Evolutionary conservation across 2,888 invertebrate genomes (phyloP), one percentile per base, ranked within the genome.

Genomic region (Plebejus argus): DNA sequence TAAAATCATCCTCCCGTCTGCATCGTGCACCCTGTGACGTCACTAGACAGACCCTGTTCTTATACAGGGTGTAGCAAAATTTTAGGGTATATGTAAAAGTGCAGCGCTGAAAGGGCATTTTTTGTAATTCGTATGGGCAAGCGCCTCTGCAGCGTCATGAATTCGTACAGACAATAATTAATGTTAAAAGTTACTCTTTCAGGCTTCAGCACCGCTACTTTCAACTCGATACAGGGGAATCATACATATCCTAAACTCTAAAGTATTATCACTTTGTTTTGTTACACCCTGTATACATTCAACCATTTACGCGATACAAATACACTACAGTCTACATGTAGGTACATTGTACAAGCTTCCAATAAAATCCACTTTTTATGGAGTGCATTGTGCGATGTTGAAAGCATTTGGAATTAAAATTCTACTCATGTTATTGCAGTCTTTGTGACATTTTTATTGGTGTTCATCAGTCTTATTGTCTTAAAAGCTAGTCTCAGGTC

Each of bases 351-450:
- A 8, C 45, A 12, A 66, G 28, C 28, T 66, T 66, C 10, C 15
- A 66, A 61, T 58, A 61, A 61, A 28, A 28, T 28, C 15, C 66
- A 28, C 66, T 28, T 66, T 23, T 20, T 23, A 20, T 61, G 8
- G 10, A 20, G 61, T 61, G 20, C 10, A 23, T 23, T 20, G 20
- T 53, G 53, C 53, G 4, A 53, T 49, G 49, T 49, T 5, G 56
- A 7, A 56, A 56, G n/a, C 58, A 58, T 58, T n/a, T 58, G 58
- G 5, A 58, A 58, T 58, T 58, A 23, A 61, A 61, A 61, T 61
- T 23, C 23, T 23, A 61, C 61, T 23, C 20, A 23, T 4, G 8
- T 61, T 61, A 23, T 12, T 23, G 12, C 61, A 61, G 23, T 23
- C 20, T 20, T 66, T 66, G 28, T 66, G 66, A 58, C n/a, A n/a